Evolutionary conservation across 1,140 invertebrate species (phyloP), one percentile per base, ranked within the genome.

Genomic region (Palaemon carinicauda): DNA sequence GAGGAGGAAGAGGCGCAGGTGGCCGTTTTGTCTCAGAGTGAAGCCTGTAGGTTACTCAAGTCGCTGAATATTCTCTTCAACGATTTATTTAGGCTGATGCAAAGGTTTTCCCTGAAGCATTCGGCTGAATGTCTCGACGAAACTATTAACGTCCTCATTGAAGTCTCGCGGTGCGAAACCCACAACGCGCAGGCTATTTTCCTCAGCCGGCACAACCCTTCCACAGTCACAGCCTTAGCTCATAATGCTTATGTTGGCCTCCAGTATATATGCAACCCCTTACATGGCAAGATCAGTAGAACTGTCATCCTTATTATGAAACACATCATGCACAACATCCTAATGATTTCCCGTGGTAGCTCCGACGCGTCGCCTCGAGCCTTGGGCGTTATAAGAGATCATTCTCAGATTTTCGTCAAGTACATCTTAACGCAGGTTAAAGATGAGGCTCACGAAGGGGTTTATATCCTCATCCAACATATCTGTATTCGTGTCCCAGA

Each of bases 401-500:
- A 93, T 69, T 91, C 92, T 33, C 89, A 94, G 17, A 87, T 90
- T 19, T 94, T 94, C 90, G 89, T 94, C 0, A 91, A 92, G 86
- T 91, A 91, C 75, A 84, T 94, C 41, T 60, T 93, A 29, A 82
- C 90, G 24, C 81, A 90, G 21, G 84, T 92, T 53, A 91, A 92
- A 74, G 90, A 92, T 15, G 89, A 91, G 3, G 90, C 91, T 7
- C 87, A 92, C 53, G 60, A 85, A 24, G 92, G 91, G 3, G 90
- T 93, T 0, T 89, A 91, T 80, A 93, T 92, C 80, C 89, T 95
- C 3, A 90, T 95, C 21, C 94, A 95, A 79, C 92, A 94, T 21
- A 77, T 95, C 19, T 94, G 94, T 90, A 81, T 92, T 0, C 92
- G 92, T 60, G 93, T 93, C 80, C 93, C 93, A 19, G 94, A 95